phyloP scores from a whole-genome alignment of 2,888 invertebrate species.

The Litoditis marina region DNA sequence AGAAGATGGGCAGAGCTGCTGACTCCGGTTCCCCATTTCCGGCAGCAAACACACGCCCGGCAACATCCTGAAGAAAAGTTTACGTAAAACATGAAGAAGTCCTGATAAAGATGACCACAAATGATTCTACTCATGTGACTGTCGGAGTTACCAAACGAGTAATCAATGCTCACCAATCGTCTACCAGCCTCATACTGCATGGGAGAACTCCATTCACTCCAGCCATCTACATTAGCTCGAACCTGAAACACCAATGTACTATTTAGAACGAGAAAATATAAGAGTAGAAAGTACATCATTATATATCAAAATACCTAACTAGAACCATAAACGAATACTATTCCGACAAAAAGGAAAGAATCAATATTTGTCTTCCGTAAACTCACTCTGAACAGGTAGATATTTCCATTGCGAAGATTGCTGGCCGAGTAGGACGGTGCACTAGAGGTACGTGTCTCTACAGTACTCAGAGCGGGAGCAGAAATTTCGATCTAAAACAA shows the following conservation, averaged over 20 bases:
- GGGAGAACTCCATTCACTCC: constrained; percentile 32
- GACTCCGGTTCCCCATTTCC: neutral
- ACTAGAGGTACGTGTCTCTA: constrained; percentile 22
- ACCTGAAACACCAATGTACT: constrained; percentile 14
- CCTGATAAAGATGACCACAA: no score
- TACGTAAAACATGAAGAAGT: no score
- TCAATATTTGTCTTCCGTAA: no score
- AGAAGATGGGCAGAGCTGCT: neutral
- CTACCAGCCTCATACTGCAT: constrained; percentile 31
- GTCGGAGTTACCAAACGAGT: no score
- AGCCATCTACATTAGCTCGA: constrained; percentile 28
- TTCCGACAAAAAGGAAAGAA: no score
- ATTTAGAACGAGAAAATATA: no score
- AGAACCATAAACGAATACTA: no score
- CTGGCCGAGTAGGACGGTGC: constrained; percentile 34
- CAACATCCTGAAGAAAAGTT: no score
- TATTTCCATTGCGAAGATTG: constrained; percentile 23
- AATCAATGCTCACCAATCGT: constrained; percentile 13
- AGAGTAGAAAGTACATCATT: no score
- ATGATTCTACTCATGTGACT: no score
- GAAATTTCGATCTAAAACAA: constrained; percentile 22
- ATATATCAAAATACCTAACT: no score
- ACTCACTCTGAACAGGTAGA: constrained; percentile 36
- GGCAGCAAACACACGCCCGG: no score
- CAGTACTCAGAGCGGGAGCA: constrained; percentile 16